Evolutionary conservation across 2,113 vertebrate genomes (phyloP).

Genomic region (Lophotis ruficrista): DNA sequence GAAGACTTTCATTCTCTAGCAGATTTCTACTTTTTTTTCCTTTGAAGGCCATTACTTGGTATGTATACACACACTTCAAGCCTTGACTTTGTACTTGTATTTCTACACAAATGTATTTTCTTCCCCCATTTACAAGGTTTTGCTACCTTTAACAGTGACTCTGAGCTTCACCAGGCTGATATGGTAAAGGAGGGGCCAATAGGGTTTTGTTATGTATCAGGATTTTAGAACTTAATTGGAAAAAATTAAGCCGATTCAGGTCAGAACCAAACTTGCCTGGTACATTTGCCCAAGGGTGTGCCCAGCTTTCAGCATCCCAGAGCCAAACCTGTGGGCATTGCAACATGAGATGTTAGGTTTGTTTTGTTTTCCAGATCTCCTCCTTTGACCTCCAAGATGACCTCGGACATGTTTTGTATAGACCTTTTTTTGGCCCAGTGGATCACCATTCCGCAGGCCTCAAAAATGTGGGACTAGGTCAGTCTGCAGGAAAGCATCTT

Average conservation of each 20-base stretch:
- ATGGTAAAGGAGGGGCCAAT: background rate
- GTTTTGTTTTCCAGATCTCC: background rate
- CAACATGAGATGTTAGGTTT: background rate
- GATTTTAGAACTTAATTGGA: background rate
- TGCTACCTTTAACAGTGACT: background rate
- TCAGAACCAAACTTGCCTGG: background rate
- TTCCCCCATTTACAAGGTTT: background rate
- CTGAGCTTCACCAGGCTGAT: background rate
- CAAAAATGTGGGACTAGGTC: background rate
- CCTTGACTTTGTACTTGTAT: background rate
- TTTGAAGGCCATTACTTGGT: background rate
- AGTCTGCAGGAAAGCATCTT: background rate
- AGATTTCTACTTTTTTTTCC: background rate
- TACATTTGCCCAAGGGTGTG: accelerated
- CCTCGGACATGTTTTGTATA: background rate
- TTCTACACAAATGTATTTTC: background rate
- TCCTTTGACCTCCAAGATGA: background rate
- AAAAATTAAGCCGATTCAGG: background rate
- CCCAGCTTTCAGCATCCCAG: background rate
- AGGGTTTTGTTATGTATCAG: background rate
- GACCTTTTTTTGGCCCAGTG: background rate
- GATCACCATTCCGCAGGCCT: background rate
- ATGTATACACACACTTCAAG: background rate
- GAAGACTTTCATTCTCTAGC: background rate
- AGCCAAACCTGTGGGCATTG: background rate